These are phyloP conservation scores for Phrynocephalus vlangalii DNA, from an alignment of 2,797 vertebrate genomes.

Conservation along the genomic window DNA sequence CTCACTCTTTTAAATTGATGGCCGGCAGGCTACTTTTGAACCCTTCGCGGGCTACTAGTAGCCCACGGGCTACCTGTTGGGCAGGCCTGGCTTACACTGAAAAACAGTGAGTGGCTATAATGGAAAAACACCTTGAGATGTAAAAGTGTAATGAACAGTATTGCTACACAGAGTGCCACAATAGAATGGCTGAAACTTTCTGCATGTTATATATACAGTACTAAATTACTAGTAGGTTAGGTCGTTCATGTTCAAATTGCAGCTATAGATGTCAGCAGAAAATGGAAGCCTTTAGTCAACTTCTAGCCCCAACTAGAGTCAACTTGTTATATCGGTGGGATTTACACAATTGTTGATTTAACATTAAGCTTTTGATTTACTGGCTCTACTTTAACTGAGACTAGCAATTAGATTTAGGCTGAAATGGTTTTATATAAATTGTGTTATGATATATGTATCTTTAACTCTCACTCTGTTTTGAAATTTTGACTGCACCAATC, in stretches of 20 bases:
- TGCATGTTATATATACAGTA: neutral
- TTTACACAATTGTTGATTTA: too few relatives aligned
- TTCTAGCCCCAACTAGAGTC: too few relatives aligned
- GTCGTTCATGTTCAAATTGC: neutral
- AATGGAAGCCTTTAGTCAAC: neutral
- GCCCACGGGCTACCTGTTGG: too few relatives aligned
- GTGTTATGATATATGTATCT: slow-evolving; percentile 34
- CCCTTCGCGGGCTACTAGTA: too few relatives aligned
- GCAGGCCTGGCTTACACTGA: too few relatives aligned
- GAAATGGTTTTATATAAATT: neutral
- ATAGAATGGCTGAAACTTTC: slow-evolving; percentile 27
- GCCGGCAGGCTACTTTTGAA: too few relatives aligned
- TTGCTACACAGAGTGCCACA: slow-evolving; percentile 25
- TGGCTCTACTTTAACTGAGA: too few relatives aligned
- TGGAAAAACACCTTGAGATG: neutral
- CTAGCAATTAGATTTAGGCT: too few relatives aligned
- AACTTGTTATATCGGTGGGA: too few relatives aligned
- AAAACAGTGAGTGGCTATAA: too few relatives aligned
- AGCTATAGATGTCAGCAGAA: neutral
- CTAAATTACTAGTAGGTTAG: neutral
- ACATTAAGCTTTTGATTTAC: too few relatives aligned
- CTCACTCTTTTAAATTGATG: too few relatives aligned
- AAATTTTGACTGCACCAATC: neutral
- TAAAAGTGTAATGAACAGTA: slow-evolving; percentile 45
- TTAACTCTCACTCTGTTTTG: neutral